Evolutionary conservation across 2,113 vertebrate genomes (phyloP), one percentile per base, ranked within the genome.

Genomic region (Syngnathoides biaculeatus): DNA sequence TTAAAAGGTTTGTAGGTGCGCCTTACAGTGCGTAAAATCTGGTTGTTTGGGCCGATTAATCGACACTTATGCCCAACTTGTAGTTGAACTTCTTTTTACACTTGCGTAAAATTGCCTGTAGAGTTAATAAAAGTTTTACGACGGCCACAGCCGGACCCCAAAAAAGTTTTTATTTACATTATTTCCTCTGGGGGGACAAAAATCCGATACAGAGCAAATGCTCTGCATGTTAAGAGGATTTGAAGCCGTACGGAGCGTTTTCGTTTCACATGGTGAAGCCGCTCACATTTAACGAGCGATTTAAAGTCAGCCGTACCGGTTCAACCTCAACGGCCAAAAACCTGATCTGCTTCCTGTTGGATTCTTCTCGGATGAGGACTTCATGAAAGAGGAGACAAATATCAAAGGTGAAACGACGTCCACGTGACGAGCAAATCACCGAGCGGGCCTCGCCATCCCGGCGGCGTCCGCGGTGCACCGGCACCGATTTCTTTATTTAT

Each of bases 311-410:
- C 14, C 39, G 47, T 43, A 64, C n/a, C 39, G n/a, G 38, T 62
- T 20, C 9, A 42, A 62, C 55, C 30, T 38, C 20, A 59, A 59
- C 30, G 20, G 30, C 19, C 57, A 10, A 77, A 81, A 68, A 77
- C 17, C 15, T 74, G 75, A 85, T 88, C 83, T 84, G 81, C 82
- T 71, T 72, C 62, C 13, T 22, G 24, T 84, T 84, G 74, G 75
- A 50, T 64, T 76, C 27, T 78, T 81, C 53, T 77, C 78, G 81
- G 78, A 83, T 87, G 77, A 78, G 77, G 79, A 67, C 52, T 26
- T 53, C 22, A 53, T 24, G 24, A 53, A 55, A 26, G 22, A n/a
- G 8, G n/a, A 52, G n/a, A 55, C n/a, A 79, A 74, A 84, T 75
- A 83, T 80, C 74, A 86, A 74, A 80, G 20, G 26, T 20, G 68